phyloP scores from a whole-genome alignment of 2,113 vertebrate species.

The Bubo scandiacus region DNA sequence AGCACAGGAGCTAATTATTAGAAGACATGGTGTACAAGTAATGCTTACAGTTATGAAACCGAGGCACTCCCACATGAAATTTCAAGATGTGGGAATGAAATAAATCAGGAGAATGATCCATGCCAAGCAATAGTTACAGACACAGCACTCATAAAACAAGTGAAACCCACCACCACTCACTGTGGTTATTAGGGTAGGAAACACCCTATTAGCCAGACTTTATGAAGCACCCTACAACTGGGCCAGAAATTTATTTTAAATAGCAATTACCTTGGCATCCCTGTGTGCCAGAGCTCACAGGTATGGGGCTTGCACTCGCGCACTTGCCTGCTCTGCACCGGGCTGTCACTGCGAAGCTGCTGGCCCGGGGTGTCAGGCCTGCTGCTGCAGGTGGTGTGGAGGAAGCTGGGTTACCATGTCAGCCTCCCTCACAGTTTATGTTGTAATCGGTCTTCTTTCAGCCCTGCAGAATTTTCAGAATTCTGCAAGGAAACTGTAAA shows the following conservation, averaged over 20 bases:
- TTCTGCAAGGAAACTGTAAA: neutral
- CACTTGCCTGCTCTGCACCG: accelerated
- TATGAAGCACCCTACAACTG: neutral
- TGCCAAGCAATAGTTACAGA: neutral
- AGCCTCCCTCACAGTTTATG: neutral
- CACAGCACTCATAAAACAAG: neutral
- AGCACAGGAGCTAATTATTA: neutral
- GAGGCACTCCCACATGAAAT: neutral
- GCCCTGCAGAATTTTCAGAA: neutral
- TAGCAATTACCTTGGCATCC: neutral
- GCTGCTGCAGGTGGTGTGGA: too few relatives aligned
- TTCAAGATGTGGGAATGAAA: neutral
- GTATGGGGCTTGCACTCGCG: accelerated
- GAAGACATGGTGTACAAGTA: neutral
- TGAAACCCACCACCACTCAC: neutral
- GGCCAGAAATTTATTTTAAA: neutral
- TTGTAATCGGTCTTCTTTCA: neutral
- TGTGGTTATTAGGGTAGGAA: neutral
- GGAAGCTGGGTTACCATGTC: neutral
- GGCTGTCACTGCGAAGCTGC: neutral
- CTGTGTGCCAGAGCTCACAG: accelerated
- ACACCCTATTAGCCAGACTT: neutral
- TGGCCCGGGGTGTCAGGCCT: accelerated
- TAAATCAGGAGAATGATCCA: neutral
- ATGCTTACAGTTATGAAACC: neutral